phyloP scores from a whole-genome alignment of 2,888 invertebrate species.

The Linnaemya tessellans region DNA sequence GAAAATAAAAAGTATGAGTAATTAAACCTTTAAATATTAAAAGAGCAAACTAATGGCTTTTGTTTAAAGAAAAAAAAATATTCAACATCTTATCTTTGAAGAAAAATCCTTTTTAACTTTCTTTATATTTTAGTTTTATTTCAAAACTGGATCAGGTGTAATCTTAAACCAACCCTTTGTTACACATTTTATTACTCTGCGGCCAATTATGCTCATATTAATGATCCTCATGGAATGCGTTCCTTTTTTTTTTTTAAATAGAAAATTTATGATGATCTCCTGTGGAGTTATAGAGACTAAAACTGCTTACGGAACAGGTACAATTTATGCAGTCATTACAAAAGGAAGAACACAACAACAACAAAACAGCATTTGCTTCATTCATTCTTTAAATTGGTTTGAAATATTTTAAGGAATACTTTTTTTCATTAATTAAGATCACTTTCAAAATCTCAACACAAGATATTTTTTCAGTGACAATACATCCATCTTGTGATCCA shows the following conservation, averaged over 20 bases:
- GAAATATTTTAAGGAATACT: not conserved
- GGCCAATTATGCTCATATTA: constrained; percentile 34
- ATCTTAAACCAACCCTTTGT: constrained; percentile 67
- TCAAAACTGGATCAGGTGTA: constrained; percentile 61
- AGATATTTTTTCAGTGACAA: constrained; percentile 63
- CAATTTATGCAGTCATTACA: constrained; percentile 19
- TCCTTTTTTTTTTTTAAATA: not conserved
- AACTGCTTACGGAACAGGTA: constrained; percentile 51
- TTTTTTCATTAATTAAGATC: constrained; percentile 71
- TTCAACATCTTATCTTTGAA: constrained; percentile 8
- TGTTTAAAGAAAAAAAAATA: not conserved
- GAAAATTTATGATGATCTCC: constrained; percentile 53
- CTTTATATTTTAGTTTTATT: not conserved
- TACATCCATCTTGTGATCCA: constrained; percentile 68
- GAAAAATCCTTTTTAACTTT: constrained; percentile 23
- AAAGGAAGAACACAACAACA: not conserved
- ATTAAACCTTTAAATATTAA: constrained; percentile 14
- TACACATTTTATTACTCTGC: constrained; percentile 63
- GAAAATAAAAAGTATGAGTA: constrained; percentile 2
- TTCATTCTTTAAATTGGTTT: constrained; percentile 11
- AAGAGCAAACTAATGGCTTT: not conserved
- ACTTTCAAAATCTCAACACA: constrained; percentile 67
- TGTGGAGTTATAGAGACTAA: constrained; percentile 66
- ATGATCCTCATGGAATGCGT: constrained; percentile 26
- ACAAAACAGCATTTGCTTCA: constrained; percentile 6